phyloP scores from a whole-genome alignment of 2,888 invertebrate species.

The Sepioteuthis lessoniana region DNA sequence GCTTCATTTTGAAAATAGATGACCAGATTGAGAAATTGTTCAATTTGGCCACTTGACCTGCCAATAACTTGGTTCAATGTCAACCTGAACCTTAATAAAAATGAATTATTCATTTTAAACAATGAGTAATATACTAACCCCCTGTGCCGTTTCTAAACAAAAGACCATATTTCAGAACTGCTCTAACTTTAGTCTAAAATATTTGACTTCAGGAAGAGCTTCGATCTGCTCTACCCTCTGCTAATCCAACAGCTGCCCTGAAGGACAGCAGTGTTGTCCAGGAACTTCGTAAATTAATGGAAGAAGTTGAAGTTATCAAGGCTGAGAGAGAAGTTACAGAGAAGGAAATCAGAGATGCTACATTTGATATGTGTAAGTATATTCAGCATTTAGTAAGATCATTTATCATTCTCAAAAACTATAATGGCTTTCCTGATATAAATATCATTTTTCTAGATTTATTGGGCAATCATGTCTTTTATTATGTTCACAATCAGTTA shows the following conservation, averaged over 20 bases:
- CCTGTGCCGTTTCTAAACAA: no score
- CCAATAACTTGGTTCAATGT: no score
- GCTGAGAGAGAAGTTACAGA: slow-evolving; percentile 92
- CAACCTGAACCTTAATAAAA: no score
- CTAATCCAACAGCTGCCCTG: slow-evolving; percentile 77
- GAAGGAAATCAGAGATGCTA: slow-evolving; percentile 86
- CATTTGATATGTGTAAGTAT: slow-evolving; percentile 84
- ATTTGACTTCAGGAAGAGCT: slow-evolving; percentile 65
- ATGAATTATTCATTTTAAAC: no score
- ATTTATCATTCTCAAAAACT: no score
- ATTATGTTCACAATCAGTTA: no score
- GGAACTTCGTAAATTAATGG: slow-evolving; percentile 85
- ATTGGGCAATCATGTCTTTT: no score
- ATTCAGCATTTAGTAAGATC: neutral
- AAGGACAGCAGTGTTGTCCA: slow-evolving; percentile 79
- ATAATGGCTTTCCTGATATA: no score
- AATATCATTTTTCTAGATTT: no score
- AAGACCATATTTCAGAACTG: no score
- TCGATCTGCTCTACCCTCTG: slow-evolving; percentile 69
- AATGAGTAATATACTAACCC: no score
- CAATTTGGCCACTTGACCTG: neutral
- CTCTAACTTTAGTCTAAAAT: neutral
- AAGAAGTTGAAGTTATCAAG: slow-evolving; percentile 88
- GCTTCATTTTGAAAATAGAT: neutral
- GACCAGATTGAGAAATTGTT: neutral